Evolutionary conservation across 2,113 vertebrate genomes (phyloP).

Genomic region (Arenaria interpres): DNA sequence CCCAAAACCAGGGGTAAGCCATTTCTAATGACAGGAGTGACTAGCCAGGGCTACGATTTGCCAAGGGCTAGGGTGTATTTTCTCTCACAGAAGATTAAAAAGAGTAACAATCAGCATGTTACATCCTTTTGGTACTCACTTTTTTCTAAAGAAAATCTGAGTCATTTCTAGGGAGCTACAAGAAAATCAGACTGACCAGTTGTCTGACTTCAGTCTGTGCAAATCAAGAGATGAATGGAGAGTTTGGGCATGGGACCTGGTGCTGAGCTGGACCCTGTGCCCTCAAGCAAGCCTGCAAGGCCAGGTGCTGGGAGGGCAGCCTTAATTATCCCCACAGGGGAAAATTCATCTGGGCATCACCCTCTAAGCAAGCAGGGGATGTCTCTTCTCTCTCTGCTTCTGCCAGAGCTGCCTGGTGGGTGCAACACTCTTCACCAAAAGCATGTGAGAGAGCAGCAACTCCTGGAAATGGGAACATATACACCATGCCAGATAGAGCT

Average conservation of each 20-base stretch:
- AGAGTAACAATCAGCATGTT: background rate
- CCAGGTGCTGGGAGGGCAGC: background rate
- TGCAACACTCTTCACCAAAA: background rate
- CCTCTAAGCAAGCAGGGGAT: background rate
- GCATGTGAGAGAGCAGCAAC: background rate
- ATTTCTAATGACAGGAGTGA: background rate
- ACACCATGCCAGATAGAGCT: background rate
- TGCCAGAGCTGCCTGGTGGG: background rate
- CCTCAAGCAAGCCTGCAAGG: background rate
- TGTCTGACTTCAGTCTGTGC: background rate
- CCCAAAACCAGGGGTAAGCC: background rate
- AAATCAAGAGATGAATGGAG: background rate
- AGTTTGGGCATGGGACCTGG: background rate
- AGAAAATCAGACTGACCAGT: background rate
- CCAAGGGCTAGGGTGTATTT: background rate
- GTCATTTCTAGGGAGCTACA: background rate
- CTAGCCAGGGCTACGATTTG: background rate
- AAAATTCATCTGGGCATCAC: background rate
- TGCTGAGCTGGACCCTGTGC: background rate
- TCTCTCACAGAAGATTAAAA: background rate
- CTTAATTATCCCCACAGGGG: background rate
- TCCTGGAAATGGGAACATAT: background rate
- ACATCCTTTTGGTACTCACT: background rate
- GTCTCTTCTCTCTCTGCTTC: background rate
- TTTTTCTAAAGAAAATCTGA: background rate